Evolutionary conservation across 1,140 invertebrate species (phyloP).

Genomic region (Drosophila nebulosa): DNA sequence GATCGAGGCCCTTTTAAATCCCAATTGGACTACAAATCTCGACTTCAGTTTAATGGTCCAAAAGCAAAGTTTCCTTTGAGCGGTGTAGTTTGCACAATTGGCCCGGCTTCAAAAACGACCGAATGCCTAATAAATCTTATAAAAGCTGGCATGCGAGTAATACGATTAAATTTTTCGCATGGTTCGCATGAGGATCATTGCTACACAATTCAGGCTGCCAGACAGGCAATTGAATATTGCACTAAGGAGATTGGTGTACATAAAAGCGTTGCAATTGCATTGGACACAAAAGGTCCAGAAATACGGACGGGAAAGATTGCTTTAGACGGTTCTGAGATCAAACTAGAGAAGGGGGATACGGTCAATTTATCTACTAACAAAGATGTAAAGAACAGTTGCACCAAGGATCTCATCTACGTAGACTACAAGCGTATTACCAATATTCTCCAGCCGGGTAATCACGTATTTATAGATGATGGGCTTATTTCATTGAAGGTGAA

Average conservation of each 20-base stretch:
- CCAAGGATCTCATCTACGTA: conserved; percentile 86
- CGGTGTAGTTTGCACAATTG: conserved; percentile 93
- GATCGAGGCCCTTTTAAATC: conserved; percentile 49
- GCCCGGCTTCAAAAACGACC: conserved; percentile 92
- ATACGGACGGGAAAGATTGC: conserved; percentile 96
- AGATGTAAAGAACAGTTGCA: conserved; percentile 89
- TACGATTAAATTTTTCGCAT: conserved; percentile 98
- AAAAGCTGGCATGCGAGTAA: conserved; percentile 97
- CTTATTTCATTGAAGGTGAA: conserved; percentile 95
- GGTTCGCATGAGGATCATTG: conserved; percentile 97
- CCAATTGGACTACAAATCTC: conserved; percentile 92
- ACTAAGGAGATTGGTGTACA: conserved; percentile 82
- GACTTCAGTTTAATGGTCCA: conserved; percentile 93
- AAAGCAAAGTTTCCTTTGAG: conserved; percentile 90
- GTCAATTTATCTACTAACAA: conserved; percentile 95
- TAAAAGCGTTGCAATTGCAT: conserved; percentile 87
- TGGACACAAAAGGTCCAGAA: conserved; percentile 98
- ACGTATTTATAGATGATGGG: conserved; percentile 97
- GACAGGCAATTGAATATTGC: conserved; percentile 89
- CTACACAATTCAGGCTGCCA: conserved; percentile 92
- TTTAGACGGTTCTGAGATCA: conserved; percentile 89
- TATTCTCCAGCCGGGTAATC: conserved; percentile 91
- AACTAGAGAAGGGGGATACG: conserved; percentile 86
- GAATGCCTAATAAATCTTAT: conserved; percentile 95
- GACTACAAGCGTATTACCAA: conserved; percentile 95